phyloP scores from a whole-genome alignment of 2,888 invertebrate species.

The Masnerella sp. region DNA sequence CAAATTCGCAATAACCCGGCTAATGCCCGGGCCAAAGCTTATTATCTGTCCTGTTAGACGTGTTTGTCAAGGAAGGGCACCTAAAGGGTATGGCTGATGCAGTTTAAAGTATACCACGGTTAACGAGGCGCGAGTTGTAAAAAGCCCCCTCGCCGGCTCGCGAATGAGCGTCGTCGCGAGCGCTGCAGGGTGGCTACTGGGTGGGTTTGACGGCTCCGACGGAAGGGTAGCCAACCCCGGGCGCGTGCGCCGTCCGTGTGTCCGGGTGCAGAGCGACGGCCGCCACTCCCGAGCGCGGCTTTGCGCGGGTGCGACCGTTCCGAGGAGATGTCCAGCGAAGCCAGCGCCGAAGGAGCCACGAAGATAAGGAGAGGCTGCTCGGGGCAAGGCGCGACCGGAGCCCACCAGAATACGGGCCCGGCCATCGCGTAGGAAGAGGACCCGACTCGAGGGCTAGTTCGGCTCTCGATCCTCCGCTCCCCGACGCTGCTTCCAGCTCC shows the following conservation, averaged over 20 bases:
- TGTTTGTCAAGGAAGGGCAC: constrained; percentile 17
- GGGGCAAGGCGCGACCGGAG: constrained; percentile 55
- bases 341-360: constrained; percentile 56
- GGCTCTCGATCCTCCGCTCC: constrained; percentile 49
- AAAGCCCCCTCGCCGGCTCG: constrained; percentile 30
- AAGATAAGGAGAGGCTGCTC: constrained; percentile 59
- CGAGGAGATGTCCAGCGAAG: constrained; percentile 61
- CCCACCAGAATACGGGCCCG: constrained; percentile 54
- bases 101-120: constrained; percentile 32
- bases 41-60: constrained; percentile 16
- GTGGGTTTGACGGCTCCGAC: constrained; percentile 51
- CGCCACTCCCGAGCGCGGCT: constrained; percentile 77
- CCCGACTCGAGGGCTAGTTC: constrained; percentile 52
- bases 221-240: constrained; percentile 65
- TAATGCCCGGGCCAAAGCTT: constrained; percentile 26
- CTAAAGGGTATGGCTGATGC: constrained; percentile 32
- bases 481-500: constrained; percentile 60
- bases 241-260: constrained; percentile 72
- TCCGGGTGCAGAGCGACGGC: constrained; percentile 79
- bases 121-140: constrained; percentile 49
- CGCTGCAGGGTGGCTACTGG: constrained; percentile 44
- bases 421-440: constrained; percentile 63
- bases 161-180: constrained; percentile 32
- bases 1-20: too few relatives aligned
- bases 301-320: constrained; percentile 65